Base-by-base conservation (phyloP, 2,888 invertebrate genomes). In the Chalcosyrphus nemorum region DNA sequence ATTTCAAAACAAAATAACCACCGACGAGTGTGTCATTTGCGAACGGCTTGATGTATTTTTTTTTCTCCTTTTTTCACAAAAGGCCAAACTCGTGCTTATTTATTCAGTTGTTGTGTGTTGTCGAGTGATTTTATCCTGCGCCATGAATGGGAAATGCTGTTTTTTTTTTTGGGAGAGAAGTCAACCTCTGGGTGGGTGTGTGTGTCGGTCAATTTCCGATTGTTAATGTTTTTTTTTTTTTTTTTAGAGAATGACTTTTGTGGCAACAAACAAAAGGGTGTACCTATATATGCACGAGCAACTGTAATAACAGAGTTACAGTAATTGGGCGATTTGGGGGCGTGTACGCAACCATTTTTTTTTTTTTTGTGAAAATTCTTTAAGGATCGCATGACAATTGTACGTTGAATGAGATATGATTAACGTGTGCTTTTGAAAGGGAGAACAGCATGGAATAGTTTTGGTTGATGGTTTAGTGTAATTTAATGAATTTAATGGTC, bases 21-120 rank as follows among this genome's bases (percentile, higher is more conserved):
- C 50, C 35, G n/a, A 50, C 35, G 13, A 65, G 32, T 56, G 27
- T 76, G 76, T 45, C 65, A 57, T 81, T 77, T 66, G 70, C 15
- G 50, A 35, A 52, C 11, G n/a, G n/a, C n/a, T n/a, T n/a, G n/a
- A n/a, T 59, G 65, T 52, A 76, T 71, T 77, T 71, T n/a, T n/a
- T n/a, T n/a, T n/a, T n/a, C n/a, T n/a, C n/a, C n/a, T n/a, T n/a
- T n/a, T n/a, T 61, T 61, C 35, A 77, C 47, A 27, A 45, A 45
- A 52, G 43, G 74, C 21, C 13, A 27, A n/a, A 6, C 13, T 38
- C 45, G 63, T 56, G 63, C 45, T 74, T 65, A 54, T 63, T 72
- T 52, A 43, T 61, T 47, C 29, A 15, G 47, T 27, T n/a, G 41
- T 41, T 0, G 1, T n/a, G 27, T 38, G 15, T 19, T 13, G 32